A percentile compares a stretch with the other conserved stretches of the same genome.
phyloP scores from a whole-genome alignment of 2,113 vertebrate genomes.

The Willisornis vidua region DNA sequence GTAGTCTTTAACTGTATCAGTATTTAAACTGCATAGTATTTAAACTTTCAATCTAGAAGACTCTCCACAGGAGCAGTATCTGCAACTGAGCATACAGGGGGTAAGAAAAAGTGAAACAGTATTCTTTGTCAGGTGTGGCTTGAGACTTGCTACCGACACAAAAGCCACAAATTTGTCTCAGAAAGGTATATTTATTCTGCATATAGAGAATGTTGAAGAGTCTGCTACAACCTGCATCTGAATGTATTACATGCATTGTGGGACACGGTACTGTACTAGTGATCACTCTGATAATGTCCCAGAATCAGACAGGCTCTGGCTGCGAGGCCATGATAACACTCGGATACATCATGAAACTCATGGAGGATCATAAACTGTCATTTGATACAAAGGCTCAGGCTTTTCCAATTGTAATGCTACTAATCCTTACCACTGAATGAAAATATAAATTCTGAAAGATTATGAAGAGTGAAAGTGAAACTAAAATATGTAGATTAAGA shows the following conservation, averaged over 20 bases:
- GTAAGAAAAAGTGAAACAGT: not conserved
- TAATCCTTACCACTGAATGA: not conserved
- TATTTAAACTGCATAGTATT: too few relatives aligned
- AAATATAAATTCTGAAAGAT: not conserved
- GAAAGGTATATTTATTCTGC: not conserved
- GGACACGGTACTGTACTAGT: not conserved
- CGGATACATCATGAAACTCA: not conserved
- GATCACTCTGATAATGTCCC: fast-evolving
- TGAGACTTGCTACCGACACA: not conserved
- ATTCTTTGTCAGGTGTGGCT: not conserved
- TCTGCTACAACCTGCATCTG: not conserved
- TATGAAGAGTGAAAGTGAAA: not conserved
- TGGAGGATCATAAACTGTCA: not conserved
- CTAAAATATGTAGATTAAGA: not conserved
- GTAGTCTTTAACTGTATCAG: not conserved
- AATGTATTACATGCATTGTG: not conserved
- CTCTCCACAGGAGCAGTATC: not conserved
- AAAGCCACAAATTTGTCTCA: not conserved
- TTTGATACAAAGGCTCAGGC: not conserved
- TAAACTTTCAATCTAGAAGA: not conserved
- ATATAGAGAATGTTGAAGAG: not conserved
- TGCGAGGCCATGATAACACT: not conserved
- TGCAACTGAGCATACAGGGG: not conserved
- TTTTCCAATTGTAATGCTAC: not conserved
- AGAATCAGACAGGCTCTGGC: not conserved